Conservation (phyloP, 2,888 invertebrate species). For the Uropetala carovei region DNA sequence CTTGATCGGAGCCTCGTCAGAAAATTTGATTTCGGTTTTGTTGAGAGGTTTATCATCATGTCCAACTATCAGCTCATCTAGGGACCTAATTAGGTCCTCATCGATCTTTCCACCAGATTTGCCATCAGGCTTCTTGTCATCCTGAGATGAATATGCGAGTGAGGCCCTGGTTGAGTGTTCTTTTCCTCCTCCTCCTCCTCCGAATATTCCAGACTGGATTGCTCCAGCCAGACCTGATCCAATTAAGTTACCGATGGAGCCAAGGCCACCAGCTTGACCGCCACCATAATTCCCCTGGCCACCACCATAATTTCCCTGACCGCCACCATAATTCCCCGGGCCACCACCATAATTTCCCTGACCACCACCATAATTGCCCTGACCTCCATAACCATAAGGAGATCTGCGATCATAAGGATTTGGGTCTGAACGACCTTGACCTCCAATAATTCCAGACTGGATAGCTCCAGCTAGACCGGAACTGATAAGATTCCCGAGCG, state of each 20-base stretch:
- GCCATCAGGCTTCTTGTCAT: slow-evolving; percentile 16
- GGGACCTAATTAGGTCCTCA: slow-evolving; percentile 34
- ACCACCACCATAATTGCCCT: not conserved
- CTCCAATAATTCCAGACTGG: slow-evolving; percentile 29
- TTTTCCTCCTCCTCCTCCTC: slow-evolving; percentile 18
- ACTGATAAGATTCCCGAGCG: slow-evolving; percentile 36
- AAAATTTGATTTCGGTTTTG: slow-evolving; percentile 23
- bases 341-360: slow-evolving; percentile 44
- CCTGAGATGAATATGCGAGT: slow-evolving; percentile 19
- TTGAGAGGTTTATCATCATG: slow-evolving; percentile 31
- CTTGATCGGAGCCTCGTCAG: slow-evolving; percentile 37
- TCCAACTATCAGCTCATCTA: slow-evolving; percentile 42
- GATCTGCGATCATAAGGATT: slow-evolving; percentile 44
- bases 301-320: not conserved
- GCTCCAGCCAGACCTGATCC: slow-evolving; percentile 53
- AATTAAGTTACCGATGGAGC: slow-evolving; percentile 26
- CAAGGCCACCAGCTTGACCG: slow-evolving; percentile 29
- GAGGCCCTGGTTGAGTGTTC: slow-evolving; percentile 39
- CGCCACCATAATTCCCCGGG: slow-evolving; percentile 14
- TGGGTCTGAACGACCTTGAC: slow-evolving; percentile 9
- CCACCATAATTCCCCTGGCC: slow-evolving; percentile 1
- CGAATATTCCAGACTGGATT: slow-evolving; percentile 20
- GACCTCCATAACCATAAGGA: slow-evolving; percentile 48
- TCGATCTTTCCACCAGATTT: slow-evolving; percentile 53
- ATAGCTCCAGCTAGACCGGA: slow-evolving; percentile 46